These are phyloP conservation scores for Actenoides lindsayi DNA, from an alignment of 2,113 vertebrate genomes.

Conservation along the genomic window DNA sequence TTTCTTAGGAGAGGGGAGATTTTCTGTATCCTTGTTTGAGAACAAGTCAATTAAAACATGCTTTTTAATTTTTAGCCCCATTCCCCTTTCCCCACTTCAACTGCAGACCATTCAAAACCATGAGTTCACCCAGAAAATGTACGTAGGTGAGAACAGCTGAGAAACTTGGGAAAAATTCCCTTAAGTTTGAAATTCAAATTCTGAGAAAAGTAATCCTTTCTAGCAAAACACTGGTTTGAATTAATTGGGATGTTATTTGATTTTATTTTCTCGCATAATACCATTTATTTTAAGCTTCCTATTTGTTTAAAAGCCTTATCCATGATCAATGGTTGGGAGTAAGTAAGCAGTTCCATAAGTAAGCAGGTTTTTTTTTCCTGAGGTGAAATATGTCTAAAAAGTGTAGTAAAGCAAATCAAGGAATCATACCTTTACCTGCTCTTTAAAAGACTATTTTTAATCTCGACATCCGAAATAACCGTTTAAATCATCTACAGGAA, in stretches of 20 bases:
- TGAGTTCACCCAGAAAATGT: not conserved
- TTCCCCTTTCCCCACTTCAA: not conserved
- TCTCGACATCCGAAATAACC: conserved; percentile 67
- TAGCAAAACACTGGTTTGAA: not conserved
- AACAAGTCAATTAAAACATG: not conserved
- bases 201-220: conserved; percentile 11
- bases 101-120: not conserved
- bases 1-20: not conserved
- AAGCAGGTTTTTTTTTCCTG: not conserved
- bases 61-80: not conserved
- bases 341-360: not conserved
- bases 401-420: conserved; percentile 3
- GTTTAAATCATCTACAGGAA: conserved; percentile 49
- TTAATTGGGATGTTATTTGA: not conserved
- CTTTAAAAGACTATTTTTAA: conserved; percentile 67
- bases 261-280: not conserved
- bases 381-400: not conserved
- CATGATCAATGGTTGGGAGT: not conserved
- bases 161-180: not conserved
- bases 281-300: conserved; percentile 13
- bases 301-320: conserved; percentile 4
- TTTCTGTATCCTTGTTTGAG: not conserved
- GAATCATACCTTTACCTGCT: conserved; percentile 30
- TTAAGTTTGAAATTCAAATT: conserved; percentile 20
- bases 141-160: not conserved